These are phyloP conservation scores for Verasper variegatus DNA, from an alignment of 2,113 vertebrate species.

Conservation along the genomic window DNA sequence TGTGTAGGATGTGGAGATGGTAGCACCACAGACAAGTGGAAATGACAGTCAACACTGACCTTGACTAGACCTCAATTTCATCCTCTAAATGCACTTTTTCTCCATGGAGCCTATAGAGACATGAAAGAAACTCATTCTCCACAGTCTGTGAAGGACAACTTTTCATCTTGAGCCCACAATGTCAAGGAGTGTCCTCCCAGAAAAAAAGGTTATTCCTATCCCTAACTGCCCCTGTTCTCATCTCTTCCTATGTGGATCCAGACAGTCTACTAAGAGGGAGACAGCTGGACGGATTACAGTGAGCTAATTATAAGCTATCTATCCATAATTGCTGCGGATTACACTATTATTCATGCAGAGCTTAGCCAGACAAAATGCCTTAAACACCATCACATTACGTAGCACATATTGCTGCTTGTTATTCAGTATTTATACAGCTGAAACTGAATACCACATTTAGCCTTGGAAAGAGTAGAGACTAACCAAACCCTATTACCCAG, in stretches of 20 bases:
- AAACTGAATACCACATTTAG: constrained; percentile 48
- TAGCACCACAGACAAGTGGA: constrained; percentile 9
- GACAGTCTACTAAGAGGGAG: constrained; percentile 49
- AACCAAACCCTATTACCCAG: constrained; percentile 38
- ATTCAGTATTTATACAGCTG: constrained; percentile 62
- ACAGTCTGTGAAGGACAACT: constrained; percentile 43
- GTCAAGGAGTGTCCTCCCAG: constrained; percentile 27
- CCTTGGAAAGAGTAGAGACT: constrained; percentile 25
- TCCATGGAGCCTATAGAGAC: constrained; percentile 5
- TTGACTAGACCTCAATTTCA: constrained; percentile 31
- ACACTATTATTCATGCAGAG: constrained; percentile 63
- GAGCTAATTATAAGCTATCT: constrained; percentile 72
- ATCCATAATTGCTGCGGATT: constrained; percentile 69
- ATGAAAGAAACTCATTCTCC: constrained; percentile 23
- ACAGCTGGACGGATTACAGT: constrained; percentile 68
- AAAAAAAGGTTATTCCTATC: constrained; percentile 35
- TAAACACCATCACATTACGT: constrained; percentile 52
- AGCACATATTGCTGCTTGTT: constrained; percentile 45
- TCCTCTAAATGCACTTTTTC: constrained; percentile 6
- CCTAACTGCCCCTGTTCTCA: constrained; percentile 43
- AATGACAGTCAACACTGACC: constrained; percentile 46
- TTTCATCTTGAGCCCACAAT: constrained; percentile 20
- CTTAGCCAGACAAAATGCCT: constrained; percentile 56
- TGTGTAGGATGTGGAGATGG: constrained; percentile 34
- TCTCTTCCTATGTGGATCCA: constrained; percentile 47